phyloP scores from a whole-genome alignment of 2,888 invertebrate species.

The Calliphora vomitoria region DNA sequence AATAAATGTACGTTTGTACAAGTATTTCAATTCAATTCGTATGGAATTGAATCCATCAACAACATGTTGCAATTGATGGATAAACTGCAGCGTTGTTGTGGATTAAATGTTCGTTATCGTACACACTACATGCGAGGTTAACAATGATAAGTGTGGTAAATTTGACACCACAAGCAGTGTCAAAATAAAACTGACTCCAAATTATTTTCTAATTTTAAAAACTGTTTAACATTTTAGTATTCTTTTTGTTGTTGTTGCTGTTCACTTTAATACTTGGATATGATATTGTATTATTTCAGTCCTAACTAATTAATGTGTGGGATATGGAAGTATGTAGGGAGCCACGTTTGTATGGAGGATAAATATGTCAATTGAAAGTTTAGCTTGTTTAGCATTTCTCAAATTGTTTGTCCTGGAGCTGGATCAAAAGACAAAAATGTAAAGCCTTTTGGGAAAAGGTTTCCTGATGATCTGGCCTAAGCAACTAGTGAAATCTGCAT shows the following conservation, averaged over 20 bases:
- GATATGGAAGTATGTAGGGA: no score
- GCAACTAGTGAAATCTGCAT: no score
- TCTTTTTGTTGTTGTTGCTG: not conserved
- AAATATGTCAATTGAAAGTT: no score
- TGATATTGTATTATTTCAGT: no score
- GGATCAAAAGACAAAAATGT: no score
- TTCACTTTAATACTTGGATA: not conserved
- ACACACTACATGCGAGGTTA: not conserved
- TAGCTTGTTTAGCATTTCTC: no score
- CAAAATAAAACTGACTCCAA: not conserved
- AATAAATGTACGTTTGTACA: not conserved
- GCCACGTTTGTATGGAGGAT: no score
- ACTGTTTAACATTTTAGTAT: not conserved
- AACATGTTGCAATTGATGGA: constrained; percentile 70
- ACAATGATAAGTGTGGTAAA: not conserved
- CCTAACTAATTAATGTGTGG: no score
- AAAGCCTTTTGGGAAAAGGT: no score
- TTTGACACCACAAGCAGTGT: not conserved
- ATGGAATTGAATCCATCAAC: constrained; percentile 57
- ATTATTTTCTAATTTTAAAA: not conserved
- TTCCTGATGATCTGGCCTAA: no score
- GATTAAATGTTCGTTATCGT: constrained; percentile 3
- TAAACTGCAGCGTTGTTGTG: constrained; percentile 36
- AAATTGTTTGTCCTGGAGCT: no score
- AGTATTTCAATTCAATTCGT: constrained; percentile 50